These are phyloP conservation scores for Nasonia longicornis DNA, from an alignment of 1,140 invertebrate genomes.

Conservation along the genomic window DNA sequence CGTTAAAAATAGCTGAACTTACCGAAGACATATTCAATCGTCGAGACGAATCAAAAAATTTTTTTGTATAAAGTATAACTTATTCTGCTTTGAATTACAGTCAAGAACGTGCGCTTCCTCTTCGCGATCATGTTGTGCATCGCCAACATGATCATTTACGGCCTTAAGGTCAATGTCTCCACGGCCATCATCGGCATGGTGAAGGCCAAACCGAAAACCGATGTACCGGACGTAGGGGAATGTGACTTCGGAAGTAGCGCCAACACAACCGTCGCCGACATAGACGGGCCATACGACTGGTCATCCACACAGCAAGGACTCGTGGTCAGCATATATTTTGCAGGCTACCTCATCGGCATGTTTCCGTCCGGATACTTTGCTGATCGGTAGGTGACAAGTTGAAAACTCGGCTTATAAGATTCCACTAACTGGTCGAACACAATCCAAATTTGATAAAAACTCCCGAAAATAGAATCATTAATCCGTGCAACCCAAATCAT, in stretches of 20 bases:
- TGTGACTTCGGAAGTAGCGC: background rate
- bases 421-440: no score
- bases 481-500: no score
- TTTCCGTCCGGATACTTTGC: slow-evolving; percentile 73
- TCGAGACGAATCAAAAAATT: background rate
- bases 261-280: slow-evolving; percentile 33
- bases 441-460: no score
- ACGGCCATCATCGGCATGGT: slow-evolving; percentile 91
- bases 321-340: slow-evolving; percentile 85
- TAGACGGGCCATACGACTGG: slow-evolving; percentile 82
- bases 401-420: no score
- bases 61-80: background rate
- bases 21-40: no score
- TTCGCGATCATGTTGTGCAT: slow-evolving; percentile 67
- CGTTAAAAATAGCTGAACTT: no score
- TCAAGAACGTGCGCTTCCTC: slow-evolving; percentile 56
- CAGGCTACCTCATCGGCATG: slow-evolving; percentile 85
- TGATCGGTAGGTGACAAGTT: slow-evolving; percentile 60
- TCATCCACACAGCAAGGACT: slow-evolving; percentile 76
- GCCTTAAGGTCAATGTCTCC: slow-evolving; percentile 87
- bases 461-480: no score
- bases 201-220: slow-evolving; percentile 72
- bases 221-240: background rate
- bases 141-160: slow-evolving; percentile 80
- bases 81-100: background rate